Evolutionary conservation across 2,113 vertebrate species (phyloP).

Genomic region (Zeus faber): DNA sequence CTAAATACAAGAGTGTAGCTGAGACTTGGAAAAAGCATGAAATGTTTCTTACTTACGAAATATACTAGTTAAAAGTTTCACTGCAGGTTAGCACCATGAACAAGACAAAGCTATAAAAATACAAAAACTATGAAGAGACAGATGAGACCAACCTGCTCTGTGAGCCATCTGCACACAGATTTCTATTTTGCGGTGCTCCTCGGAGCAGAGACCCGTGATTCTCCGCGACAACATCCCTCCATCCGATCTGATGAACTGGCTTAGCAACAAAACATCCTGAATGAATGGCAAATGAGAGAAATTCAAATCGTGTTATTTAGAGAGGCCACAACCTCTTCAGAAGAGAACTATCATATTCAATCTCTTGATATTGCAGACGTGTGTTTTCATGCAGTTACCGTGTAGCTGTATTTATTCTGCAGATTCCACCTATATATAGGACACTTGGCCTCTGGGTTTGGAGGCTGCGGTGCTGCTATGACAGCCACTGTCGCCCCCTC

Average conservation of each 20-base stretch:
- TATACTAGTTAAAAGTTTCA: too few species aligned
- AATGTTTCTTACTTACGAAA: too few species aligned
- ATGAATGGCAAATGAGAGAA: neutral
- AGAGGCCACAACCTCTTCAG: too few species aligned
- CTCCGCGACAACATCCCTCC: constrained; percentile 88
- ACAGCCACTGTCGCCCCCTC: constrained; percentile 77
- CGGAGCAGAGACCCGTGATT: constrained; percentile 87
- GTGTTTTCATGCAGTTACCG: constrained; percentile 73
- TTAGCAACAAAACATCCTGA: constrained; percentile 91
- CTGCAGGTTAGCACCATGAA: too few species aligned
- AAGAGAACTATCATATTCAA: too few species aligned
- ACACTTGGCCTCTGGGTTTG: constrained; percentile 89
- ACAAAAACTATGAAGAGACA: neutral
- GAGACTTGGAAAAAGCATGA: too few species aligned
- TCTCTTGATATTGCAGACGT: neutral
- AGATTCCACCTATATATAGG: constrained; percentile 97
- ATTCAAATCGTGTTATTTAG: too few species aligned
- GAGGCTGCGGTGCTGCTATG: constrained; percentile 73
- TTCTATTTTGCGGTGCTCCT: constrained; percentile 90
- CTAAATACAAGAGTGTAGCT: too few species aligned
- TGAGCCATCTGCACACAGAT: constrained; percentile 96
- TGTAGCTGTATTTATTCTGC: constrained; percentile 90
- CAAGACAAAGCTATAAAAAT: too few species aligned
- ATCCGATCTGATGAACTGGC: constrained; percentile 92
- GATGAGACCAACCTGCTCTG: constrained; percentile 80